A percentile compares a stretch with the other conserved stretches of the same genome.
Conservation (phyloP, 2,888 invertebrate genomes). For the Mylabris sibirica region DNA sequence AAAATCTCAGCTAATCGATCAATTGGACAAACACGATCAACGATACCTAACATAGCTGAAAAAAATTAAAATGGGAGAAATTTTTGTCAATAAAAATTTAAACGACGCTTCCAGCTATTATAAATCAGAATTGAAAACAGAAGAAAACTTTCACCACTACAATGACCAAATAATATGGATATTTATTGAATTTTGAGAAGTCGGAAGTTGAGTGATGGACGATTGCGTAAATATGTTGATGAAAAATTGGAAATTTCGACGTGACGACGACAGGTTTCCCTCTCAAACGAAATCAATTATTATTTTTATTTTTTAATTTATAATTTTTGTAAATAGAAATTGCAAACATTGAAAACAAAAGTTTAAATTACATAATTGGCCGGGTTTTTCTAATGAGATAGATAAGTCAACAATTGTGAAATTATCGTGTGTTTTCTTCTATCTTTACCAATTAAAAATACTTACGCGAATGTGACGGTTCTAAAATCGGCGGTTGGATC, state of each 20-base stretch:
- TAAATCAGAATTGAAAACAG: not conserved
- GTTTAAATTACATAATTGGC: slow-evolving; percentile 1
- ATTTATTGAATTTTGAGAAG: not conserved
- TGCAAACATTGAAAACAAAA: slow-evolving; percentile 4
- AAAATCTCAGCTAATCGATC: slow-evolving; percentile 75
- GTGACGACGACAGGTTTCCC: no score
- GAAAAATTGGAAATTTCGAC: not conserved
- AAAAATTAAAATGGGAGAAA: slow-evolving; percentile 25
- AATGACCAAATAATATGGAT: slow-evolving; percentile 8
- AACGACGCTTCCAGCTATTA: not conserved
- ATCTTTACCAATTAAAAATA: slow-evolving; percentile 13
- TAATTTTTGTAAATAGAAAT: slow-evolving; percentile 1
- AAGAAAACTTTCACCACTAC: not conserved
- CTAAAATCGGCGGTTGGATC: slow-evolving; percentile 65
- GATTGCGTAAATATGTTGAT: not conserved
- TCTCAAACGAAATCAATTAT: not conserved
- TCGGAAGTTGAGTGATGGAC: not conserved
- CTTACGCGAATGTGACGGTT: slow-evolving; percentile 60
- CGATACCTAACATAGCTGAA: slow-evolving; percentile 73
- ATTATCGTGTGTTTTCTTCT: not conserved
- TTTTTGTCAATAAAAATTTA: not conserved
- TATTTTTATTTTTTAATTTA: not conserved
- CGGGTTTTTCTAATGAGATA: not conserved
- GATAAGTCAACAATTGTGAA: not conserved
- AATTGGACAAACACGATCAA: slow-evolving; percentile 74